phyloP scores from a whole-genome alignment of 2,888 invertebrate species.

The Thysanoteuthis rhombus region DNA sequence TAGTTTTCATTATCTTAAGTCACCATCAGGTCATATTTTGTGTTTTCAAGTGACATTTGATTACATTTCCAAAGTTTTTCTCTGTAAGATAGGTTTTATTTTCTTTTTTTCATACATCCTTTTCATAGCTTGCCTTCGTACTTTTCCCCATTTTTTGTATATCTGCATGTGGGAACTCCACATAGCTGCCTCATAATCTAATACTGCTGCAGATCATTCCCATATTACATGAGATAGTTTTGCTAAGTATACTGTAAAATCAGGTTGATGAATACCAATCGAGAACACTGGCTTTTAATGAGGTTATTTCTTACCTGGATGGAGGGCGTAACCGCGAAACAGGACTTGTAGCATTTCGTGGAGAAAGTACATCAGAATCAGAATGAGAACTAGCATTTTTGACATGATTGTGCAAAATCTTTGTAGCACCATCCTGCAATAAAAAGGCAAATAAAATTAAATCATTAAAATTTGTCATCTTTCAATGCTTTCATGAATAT shows the following conservation, averaged over 20 bases:
- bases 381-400: slow-evolving; percentile 47
- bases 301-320: slow-evolving; percentile 46
- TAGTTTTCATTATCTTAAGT: too few species aligned
- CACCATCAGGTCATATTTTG: too few species aligned
- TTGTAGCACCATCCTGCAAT: slow-evolving; percentile 66
- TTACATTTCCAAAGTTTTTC: too few species aligned
- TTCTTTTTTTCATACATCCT: too few species aligned
- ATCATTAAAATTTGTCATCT: neutral
- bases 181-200: too few species aligned
- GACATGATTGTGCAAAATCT: slow-evolving; percentile 64
- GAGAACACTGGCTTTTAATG: neutral
- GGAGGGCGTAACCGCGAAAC: slow-evolving; percentile 45
- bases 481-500: neutral
- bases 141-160: too few species aligned
- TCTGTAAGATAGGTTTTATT: too few species aligned
- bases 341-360: slow-evolving; percentile 58
- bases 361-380: slow-evolving; percentile 60
- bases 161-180: too few species aligned
- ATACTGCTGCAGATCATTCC: neutral
- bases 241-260: neutral
- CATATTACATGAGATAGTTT: neutral
- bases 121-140: too few species aligned
- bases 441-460: neutral
- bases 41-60: too few species aligned
- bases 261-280: neutral